Conservation (phyloP, 1,140 invertebrate genomes). For the Atta cephalotes region DNA sequence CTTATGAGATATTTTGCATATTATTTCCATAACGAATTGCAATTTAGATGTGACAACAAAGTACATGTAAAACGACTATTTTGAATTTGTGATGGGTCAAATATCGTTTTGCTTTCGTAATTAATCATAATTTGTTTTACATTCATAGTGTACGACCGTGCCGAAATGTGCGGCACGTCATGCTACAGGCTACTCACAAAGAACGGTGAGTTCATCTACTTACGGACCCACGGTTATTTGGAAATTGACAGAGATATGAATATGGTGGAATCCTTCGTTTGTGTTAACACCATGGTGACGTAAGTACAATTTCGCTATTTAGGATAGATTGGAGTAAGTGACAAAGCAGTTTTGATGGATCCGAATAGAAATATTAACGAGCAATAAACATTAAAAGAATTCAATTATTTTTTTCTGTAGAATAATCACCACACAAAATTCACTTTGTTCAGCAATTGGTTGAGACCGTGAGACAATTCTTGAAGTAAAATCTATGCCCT, state of each 20-base stretch:
- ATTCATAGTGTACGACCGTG: conserved; percentile 92
- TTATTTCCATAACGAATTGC: conserved; percentile 13
- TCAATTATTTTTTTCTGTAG: background rate
- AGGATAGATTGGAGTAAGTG: too few species aligned
- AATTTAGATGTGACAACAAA: conserved; percentile 19
- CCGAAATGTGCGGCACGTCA: conserved; percentile 91
- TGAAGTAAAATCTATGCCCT: background rate
- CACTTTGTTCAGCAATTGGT: background rate
- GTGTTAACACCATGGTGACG: conserved; percentile 93
- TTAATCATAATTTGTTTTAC: conserved; percentile 66
- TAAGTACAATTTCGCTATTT: conserved; percentile 80
- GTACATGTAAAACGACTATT: conserved; percentile 7
- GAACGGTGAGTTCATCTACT: conserved; percentile 92
- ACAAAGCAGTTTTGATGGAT: background rate
- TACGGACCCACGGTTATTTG: conserved; percentile 92
- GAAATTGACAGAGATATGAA: conserved; percentile 91
- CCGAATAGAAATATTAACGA: background rate
- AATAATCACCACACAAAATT: background rate
- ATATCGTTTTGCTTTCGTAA: background rate
- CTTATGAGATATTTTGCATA: background rate
- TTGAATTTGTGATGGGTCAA: background rate
- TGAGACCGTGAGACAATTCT: background rate
- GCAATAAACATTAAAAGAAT: background rate
- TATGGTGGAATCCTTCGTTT: conserved; percentile 93
- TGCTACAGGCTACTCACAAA: conserved; percentile 93